A percentile compares a stretch with the other conserved stretches of the same genome.
Conservation (phyloP, 1,140 invertebrate species). For the Sitobion miscanthi region DNA sequence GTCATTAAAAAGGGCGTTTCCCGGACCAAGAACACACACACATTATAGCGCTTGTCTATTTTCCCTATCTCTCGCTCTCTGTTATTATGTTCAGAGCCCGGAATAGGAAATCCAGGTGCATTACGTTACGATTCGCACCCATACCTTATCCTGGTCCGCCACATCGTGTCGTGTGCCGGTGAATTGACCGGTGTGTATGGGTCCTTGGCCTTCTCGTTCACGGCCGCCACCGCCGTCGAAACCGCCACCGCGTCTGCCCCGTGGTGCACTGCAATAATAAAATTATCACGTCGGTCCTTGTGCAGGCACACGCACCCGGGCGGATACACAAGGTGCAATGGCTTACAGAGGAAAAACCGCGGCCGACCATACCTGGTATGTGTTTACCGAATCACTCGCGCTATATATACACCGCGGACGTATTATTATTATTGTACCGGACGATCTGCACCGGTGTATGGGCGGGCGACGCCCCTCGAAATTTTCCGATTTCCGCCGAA, state of each 20-base stretch:
- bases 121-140: neutral
- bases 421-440: too few species aligned
- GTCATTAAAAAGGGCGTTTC: conserved; percentile 23
- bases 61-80: neutral
- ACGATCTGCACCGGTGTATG: too few species aligned
- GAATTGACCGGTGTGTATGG: neutral
- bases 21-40: neutral
- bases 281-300: neutral
- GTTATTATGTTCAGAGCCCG: neutral
- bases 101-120: neutral
- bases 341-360: neutral
- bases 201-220: conserved; percentile 5
- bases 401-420: neutral
- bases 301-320: too few species aligned
- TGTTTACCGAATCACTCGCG: neutral
- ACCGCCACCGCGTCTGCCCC: neutral
- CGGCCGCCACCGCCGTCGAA: neutral
- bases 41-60: neutral
- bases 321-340: neutral
- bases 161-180: neutral
- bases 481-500: too few species aligned
- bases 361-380: neutral
- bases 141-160: neutral
- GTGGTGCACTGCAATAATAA: neutral
- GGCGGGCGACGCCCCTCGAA: neutral